phyloP scores from a whole-genome alignment of 2,888 invertebrate genomes.

The Coleophora deauratella region DNA sequence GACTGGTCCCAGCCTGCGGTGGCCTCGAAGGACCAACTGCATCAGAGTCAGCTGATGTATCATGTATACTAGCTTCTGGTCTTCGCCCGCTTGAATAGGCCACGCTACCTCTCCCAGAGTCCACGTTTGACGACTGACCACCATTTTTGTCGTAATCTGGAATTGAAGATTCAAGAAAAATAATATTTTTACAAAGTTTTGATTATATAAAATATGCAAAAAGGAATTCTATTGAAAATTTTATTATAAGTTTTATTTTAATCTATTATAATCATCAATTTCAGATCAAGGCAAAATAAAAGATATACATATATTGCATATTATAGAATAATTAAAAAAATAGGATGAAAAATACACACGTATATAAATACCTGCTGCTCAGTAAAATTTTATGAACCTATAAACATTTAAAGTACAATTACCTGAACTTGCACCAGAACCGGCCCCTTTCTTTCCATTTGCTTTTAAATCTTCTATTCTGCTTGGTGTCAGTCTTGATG shows the following conservation, averaged over 20 bases:
- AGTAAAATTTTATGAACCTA: too few relatives aligned
- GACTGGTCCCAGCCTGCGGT: constrained; percentile 53
- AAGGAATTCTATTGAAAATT: too few relatives aligned
- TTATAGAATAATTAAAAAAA: too few relatives aligned
- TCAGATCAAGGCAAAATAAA: too few relatives aligned
- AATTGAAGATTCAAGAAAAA: constrained; percentile 12
- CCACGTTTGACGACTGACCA: constrained; percentile 83
- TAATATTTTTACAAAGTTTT: too few relatives aligned
- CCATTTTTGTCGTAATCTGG: constrained; percentile 84
- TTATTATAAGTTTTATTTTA: neutral
- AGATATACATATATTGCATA: too few relatives aligned
- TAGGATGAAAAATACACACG: too few relatives aligned
- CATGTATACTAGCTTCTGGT: constrained; percentile 67
- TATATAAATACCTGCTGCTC: too few relatives aligned
- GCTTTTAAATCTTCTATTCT: constrained; percentile 66
- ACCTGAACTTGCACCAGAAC: constrained; percentile 78
- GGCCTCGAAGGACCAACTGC: constrained; percentile 45
- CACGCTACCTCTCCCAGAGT: constrained; percentile 86
- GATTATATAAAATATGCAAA: neutral
- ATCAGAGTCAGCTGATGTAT: constrained; percentile 76
- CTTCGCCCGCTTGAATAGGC: constrained; percentile 84
- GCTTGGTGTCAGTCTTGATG: constrained; percentile 60
- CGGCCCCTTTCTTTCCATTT: constrained; percentile 62
- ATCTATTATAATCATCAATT: too few relatives aligned
- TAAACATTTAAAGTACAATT: too few relatives aligned